These are phyloP conservation scores for Icerya purchasi DNA, from an alignment of 2,888 invertebrate genomes.

Conservation along the genomic window DNA sequence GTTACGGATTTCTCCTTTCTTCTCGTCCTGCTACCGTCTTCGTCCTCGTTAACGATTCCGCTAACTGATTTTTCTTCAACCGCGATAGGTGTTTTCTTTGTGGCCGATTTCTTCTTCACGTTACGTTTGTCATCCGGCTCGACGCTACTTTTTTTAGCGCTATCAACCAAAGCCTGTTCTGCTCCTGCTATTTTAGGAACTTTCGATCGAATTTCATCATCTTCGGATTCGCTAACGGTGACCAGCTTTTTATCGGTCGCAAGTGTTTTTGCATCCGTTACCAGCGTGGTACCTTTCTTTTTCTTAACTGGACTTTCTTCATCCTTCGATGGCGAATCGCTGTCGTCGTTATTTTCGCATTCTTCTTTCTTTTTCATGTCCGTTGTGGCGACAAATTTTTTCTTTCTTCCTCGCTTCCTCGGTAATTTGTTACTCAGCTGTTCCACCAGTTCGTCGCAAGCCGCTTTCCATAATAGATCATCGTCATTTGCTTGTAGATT, in stretches of 20 bases:
- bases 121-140: neutral
- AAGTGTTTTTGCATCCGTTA: neutral
- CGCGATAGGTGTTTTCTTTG: no score
- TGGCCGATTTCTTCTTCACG: neutral
- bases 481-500: no score
- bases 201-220: constrained; percentile 11
- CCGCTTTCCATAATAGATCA: constrained; percentile 17
- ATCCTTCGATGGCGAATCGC: no score
- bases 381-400: constrained; percentile 11
- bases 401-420: constrained; percentile 12
- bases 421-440: constrained; percentile 8
- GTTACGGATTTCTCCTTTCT: neutral
- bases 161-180: neutral
- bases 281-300: neutral
- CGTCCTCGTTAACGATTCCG: no score
- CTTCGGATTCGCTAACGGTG: neutral
- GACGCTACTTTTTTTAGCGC: neutral
- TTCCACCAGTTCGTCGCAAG: constrained; percentile 17
- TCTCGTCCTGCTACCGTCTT: neutral
- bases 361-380: constrained; percentile 6
- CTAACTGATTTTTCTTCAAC: no score
- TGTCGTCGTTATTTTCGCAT: constrained; percentile 5
- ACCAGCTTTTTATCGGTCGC: neutral
- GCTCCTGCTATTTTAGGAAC: constrained; percentile 3
- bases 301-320: neutral